Base-by-base conservation (phyloP, 2,888 invertebrate genomes). In the Lochmaea crataegi region DNA sequence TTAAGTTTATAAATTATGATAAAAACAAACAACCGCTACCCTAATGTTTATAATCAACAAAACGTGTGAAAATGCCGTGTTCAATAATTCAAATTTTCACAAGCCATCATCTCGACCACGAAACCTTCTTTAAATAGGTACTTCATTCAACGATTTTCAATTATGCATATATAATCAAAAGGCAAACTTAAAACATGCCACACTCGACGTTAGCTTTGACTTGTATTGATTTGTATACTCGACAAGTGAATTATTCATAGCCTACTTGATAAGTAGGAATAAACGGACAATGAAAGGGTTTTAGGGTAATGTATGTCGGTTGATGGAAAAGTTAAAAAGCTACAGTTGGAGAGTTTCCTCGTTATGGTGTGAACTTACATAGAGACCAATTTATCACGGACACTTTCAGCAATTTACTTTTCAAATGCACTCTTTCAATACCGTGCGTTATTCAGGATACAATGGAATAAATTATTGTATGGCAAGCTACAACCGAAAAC, bases 241-340 rank as follows among this genome's bases (percentile, higher is more conserved):
- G 61, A 41, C 18, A 61, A 61, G 41, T 61, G 41, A 61, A 61
- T 61, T 61, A 61, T 61, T 61, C 61, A 61, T 41, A 16, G 41
- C 61, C 61, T 18, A 61, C 16, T 38, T 61, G 32, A 61, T 61
- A 61, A 61, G 61, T 41, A 16, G n/a, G 61, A 61, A 60, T 60
- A 60, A 26, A 12, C 26, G 58, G 32, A 60, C 58, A 60, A 38
- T 38, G n/a, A 60, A 60, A 60, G 58, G 58, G 61, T 61, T 61
- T 61, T 61, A 61, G 41, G 32, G 61, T 32, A 41, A 42, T 26
- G 32, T 61, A 38, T 42, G 41, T 38, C 41, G 41, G 10, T 61
- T 41, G 42, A 60, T 38, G 38, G 38, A 32, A 60, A 60, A 14
- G 41, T 61, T 41, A 61, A 18, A 38, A 61, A 16, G 38, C 38